Evolutionary conservation across 1,140 invertebrate species (phyloP).

Genomic region (Metopolophium dirhodum): DNA sequence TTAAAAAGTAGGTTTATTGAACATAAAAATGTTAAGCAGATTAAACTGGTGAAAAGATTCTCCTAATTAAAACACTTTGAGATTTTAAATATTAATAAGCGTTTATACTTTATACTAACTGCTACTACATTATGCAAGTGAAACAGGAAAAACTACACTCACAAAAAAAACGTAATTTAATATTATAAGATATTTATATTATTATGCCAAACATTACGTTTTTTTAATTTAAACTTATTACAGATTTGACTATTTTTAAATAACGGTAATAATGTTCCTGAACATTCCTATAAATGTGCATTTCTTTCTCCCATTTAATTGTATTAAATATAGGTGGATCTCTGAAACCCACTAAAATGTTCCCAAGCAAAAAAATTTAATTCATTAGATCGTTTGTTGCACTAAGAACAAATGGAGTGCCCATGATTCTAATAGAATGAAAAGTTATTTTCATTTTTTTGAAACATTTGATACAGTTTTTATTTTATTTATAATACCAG

Average conservation of each 20-base stretch:
- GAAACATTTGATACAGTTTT: neutral
- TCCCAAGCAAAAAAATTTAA: neutral
- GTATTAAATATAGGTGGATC: neutral
- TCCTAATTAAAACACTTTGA: neutral
- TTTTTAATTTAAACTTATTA: neutral
- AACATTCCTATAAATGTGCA: neutral
- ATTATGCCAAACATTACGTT: neutral
- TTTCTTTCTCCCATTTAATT: neutral
- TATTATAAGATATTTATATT: neutral
- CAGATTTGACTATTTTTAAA: neutral
- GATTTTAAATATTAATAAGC: neutral
- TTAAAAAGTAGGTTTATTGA: neutral
- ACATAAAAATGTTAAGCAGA: constrained; percentile 6
- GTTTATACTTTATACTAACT: neutral
- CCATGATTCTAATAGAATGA: neutral
- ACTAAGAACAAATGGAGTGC: neutral
- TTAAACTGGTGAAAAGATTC: neutral
- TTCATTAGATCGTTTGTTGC: neutral
- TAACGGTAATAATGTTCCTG: neutral
- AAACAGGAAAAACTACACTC: neutral
- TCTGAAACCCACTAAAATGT: too few species aligned
- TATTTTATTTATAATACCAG: neutral
- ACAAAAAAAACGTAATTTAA: neutral
- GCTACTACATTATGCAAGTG: neutral
- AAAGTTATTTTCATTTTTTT: neutral